Base-by-base conservation (phyloP, 2,797 vertebrate species). In the Naso thynnoides region DNA sequence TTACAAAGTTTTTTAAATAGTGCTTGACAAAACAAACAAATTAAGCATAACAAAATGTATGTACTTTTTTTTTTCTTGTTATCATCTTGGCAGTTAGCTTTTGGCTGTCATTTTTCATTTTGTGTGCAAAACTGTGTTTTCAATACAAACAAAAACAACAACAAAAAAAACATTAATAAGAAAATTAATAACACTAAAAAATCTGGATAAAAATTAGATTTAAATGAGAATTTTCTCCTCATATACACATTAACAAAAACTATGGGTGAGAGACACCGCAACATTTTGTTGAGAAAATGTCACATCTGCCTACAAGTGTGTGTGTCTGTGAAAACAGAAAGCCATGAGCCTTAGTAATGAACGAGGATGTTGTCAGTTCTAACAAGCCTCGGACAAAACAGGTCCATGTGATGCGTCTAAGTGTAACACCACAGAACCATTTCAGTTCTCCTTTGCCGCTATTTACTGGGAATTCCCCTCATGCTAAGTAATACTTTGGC, bases 361-460 rank as follows among this genome's bases (percentile, higher is more conserved):
- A 61, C 8, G 26, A 42, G 7, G 13, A 14, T 23, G 15, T 38
- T 60, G 60, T 57, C 16, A 62, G 21, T 53, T 58, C 5, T 23
- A n/a, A 41, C 2, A 55, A 44, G 10, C 55, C 50, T 53, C 8
- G 8, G 29, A 49, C 53, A 47, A 18, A 38, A 47, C 27, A 48
- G 26, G 1, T 27, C 2, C 33, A 41, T 55, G 26, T 56, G 23
- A 57, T 15, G 18, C 0, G 0, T 58, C 23, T 49, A n/a, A 10
- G 4, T 48, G 2, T n/a, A 52, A 71, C 4, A 31, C 0, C 10
- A 2, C 1, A 18, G 1, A 56, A 36, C 23, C 24, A 73, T 82
- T 73, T 79, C 21, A 60, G 41, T 75, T 78, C 21, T 61, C 18
- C 4, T 41, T 57, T 53, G 13, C 58, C n/a, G 58, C 41, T 8